Base-by-base conservation (phyloP, 2,888 invertebrate species). In the Papilio gigon region DNA sequence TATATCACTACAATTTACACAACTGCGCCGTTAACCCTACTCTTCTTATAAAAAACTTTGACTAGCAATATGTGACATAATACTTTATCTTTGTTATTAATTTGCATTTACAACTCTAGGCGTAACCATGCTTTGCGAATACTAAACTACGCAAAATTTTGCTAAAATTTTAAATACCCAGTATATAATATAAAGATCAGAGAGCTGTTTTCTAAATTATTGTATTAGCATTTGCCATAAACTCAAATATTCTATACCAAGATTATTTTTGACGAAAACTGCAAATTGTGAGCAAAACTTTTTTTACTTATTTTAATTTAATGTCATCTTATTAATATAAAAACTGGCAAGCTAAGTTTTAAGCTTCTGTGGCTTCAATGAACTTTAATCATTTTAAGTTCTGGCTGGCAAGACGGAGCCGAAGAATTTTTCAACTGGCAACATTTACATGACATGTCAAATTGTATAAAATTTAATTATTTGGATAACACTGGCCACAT, bases 1-100 rank as follows among this genome's bases (percentile, higher is more conserved):
- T 65, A 33, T 65, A 59, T 22, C 35, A 60, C 50, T 66, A 60
- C 25, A 58, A 33, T 65, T 56, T 37, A 14, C 25, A 37, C 37
- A 65, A 44, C 33, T 65, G 60, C 33, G 12, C 22, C 3, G 37
- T 42, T 59, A 61, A 66, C 60, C 56, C 65, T 66, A 70, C 44
- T 61, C 35, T 59, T 56, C 40, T 56, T 70, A 68, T 65, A 61
- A 62, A 71, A 66, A 71, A 63, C 60, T 67, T 68, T 76, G 76
- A 76, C 76, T 76, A 76, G 76, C 70, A 73, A 71, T 71, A 65
- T 65, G 65, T 70, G 60, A 63, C 20, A 33, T 42, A 42, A 20
- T 53, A 62, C 42, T 30, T 17, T 59, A 6, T 59, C 27, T 17
- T 20, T 53, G 30, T 35, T 35, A 27, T 35, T 47, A 37, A 9